Evolutionary conservation across 2,113 vertebrate species (phyloP).

Genomic region (Mesocricetus auratus): DNA sequence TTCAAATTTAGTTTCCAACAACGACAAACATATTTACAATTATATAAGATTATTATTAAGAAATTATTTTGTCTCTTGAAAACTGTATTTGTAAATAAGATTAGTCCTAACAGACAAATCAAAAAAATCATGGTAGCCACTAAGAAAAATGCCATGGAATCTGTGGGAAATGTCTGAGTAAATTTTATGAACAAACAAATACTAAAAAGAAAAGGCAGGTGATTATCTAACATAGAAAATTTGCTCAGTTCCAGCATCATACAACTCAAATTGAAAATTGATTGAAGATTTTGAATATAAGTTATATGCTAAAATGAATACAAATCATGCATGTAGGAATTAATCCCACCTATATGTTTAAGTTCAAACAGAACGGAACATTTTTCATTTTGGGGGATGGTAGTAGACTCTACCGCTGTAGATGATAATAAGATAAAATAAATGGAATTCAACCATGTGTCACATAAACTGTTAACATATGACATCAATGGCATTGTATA

Average conservation of each 20-base stretch:
- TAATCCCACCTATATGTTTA: not conserved
- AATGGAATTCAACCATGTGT: not conserved
- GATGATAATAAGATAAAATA: not conserved
- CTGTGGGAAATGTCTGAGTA: not conserved
- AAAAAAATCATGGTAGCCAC: not conserved
- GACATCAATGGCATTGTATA: not conserved
- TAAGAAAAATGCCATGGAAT: not conserved
- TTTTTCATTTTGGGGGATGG: not conserved
- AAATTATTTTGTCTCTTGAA: not conserved
- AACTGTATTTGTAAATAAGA: not conserved
- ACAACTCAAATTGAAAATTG: not conserved
- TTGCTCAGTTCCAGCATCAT: not conserved
- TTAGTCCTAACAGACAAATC: constrained; percentile 5
- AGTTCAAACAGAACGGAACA: not conserved
- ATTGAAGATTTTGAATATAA: not conserved
- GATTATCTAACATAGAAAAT: not conserved
- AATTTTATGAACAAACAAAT: constrained; percentile 13
- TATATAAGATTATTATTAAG: constrained; percentile 8
- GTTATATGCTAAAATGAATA: not conserved
- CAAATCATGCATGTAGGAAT: not conserved
- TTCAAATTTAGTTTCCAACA: constrained; percentile 6
- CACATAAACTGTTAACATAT: not conserved
- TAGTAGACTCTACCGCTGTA: not conserved
- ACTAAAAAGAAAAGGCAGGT: not conserved
- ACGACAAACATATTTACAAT: not conserved